Evolutionary conservation across 2,888 invertebrate genomes (phyloP), one percentile per base, ranked within the genome.

Genomic region (Tenthredo mesomela): DNA sequence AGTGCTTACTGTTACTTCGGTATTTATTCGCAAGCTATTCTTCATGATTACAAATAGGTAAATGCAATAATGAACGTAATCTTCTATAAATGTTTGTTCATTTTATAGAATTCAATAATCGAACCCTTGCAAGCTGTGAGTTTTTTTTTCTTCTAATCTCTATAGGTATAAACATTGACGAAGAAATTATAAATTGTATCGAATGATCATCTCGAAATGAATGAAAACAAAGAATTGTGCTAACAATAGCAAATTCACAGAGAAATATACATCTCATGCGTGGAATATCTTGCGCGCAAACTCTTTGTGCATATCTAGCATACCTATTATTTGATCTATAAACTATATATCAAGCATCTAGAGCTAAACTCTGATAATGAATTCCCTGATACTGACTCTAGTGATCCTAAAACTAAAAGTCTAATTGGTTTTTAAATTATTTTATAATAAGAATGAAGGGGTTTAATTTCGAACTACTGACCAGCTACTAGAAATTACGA

Each of bases 301-400:
- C 15, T 4, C 2, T 43, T 43, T 73, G 77, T 77, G 77, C 77
- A 50, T 77, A 50, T 77, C 33, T 54, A 54, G 54, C 50, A 29
- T 77, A 29, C 15, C 25, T 50, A 33, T 50, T 50, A 33, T 50
- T 77, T 33, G 18, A 50, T 77, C 73, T 12, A 25, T 73, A 40
- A 43, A 50, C 73, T 43, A 73, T 73, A 73, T 73, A 29, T 33
- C 50, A 33, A 77, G 50, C 77, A 77, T 77, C n/a, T 33, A n/a
- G n/a, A n/a, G n/a, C n/a, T n/a, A 29, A 77, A 33, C 50, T 47
- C 29, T 25, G 50, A 9, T 43, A 75, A 75, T 50, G 12, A 75
- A 29, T 50, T 75, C 29, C 54, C 33, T 54, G 54, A 54, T 29
- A 77, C 33, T 33, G 29, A 50, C n/a, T n/a, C n/a, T 33, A 50